Percentiles rank a stretch among this genome's conserved stretches.
Evolutionary conservation across 2,888 invertebrate species (phyloP).

Genomic region (Reticulitermes lucifugus): DNA sequence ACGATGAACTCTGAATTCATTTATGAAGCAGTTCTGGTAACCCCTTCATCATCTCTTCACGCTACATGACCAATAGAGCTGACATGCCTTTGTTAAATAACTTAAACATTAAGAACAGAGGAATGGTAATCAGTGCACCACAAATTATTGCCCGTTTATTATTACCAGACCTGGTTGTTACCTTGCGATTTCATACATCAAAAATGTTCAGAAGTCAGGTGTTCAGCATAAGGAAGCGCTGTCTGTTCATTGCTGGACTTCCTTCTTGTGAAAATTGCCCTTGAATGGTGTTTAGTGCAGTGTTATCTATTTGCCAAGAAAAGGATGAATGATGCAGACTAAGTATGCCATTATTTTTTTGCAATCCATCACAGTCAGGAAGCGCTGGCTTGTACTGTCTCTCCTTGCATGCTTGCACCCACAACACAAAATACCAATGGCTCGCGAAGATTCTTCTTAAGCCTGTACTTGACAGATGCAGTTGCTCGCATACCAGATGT

Average conservation of each 20-base stretch:
- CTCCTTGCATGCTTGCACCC: neutral
- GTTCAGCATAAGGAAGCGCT: neutral
- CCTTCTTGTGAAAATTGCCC: neutral
- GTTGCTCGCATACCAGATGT: neutral
- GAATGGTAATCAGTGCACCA: too few species aligned
- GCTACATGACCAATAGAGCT: too few species aligned
- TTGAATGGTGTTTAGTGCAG: neutral
- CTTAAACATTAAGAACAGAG: too few species aligned
- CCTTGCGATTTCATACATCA: neutral
- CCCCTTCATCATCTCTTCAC: too few species aligned
- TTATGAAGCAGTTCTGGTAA: too few species aligned
- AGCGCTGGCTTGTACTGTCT: neutral
- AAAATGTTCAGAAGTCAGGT: neutral
- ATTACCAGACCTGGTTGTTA: neutral
- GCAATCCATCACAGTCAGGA: neutral
- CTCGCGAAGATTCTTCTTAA: neutral
- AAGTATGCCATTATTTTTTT: neutral
- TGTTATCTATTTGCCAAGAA: neutral
- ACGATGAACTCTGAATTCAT: too few species aligned
- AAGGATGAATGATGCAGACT: neutral
- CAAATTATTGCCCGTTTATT: neutral
- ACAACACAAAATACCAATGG: neutral
- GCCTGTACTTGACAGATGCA: neutral
- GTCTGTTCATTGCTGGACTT: neutral
- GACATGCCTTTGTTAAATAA: too few species aligned